Base-by-base conservation (phyloP, 1,140 invertebrate genomes). In the Drosophila pectinifera region DNA sequence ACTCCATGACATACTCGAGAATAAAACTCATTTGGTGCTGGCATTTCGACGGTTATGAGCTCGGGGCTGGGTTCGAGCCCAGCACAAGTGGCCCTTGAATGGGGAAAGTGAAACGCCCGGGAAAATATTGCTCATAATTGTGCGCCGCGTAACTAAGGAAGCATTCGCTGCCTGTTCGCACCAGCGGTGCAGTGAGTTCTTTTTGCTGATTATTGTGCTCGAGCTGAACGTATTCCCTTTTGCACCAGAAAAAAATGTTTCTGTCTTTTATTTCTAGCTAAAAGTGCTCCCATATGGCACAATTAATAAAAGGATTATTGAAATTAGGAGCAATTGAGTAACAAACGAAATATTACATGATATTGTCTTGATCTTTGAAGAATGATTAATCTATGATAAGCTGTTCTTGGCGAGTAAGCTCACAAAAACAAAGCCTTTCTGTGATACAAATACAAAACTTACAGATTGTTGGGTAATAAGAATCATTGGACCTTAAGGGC, bases 61-160 rank as follows among this genome's bases (percentile, higher is more conserved):
- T 34, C 11, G 34, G 64, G 45, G 26, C 41, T 36, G 45, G 42
- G 42, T 48, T 54, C 53, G 36, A 20, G 49, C 31, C 31, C 49
- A n/a, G 31, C 31, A 22, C 49, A 72, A 72, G 68, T 70, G 68
- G 42, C 39, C 41, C 68, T 72, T 16, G 42, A 68, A 49, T 13
- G 42, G 45, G 63, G 31, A 67, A 61, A 77, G 31, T 28, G 48
- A 41, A 42, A 63, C 20, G 59, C 59, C 59, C 7, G 28, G 26
- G 45, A 38, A 74, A 42, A 45, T 79, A 72, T 83, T 65, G 46
- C 82, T 76, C 70, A 76, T 79, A 86, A 86, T 78, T 78, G 73
- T 56, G 80, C 43, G 56, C 63, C 62, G 56, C 59, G 62, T 54
- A 69, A 69, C 51, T 73, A 58, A 49, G 72, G 73, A 78, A 82